phyloP scores from a whole-genome alignment of 2,797 vertebrate genomes.

The Hypotaenidia philippensis region DNA sequence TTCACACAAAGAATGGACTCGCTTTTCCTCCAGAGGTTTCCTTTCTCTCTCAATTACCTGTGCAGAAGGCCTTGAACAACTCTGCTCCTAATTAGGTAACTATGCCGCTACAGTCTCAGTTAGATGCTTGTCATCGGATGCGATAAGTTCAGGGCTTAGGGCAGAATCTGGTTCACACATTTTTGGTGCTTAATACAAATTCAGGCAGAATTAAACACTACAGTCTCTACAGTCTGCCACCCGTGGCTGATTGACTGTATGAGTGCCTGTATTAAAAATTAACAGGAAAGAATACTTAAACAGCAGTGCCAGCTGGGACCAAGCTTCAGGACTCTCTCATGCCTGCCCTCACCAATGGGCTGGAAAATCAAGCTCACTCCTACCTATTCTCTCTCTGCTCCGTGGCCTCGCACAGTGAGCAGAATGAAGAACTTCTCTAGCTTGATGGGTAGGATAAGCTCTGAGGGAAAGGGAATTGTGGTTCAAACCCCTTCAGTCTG shows the following conservation, averaged over 20 bases:
- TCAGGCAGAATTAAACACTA: slow-evolving; percentile 15
- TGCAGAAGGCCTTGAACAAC: slow-evolving; percentile 17
- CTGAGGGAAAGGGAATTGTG: slow-evolving; percentile 30
- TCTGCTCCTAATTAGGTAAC: slow-evolving; percentile 6
- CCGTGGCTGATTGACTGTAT: slow-evolving; percentile 16
- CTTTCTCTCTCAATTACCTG: background rate
- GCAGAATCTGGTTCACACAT: background rate
- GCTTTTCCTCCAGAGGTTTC: background rate
- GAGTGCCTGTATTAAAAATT: slow-evolving; percentile 51
- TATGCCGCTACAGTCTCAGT: background rate
- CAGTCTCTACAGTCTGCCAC: background rate
- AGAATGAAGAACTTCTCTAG: slow-evolving; percentile 63
- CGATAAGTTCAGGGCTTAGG: slow-evolving; percentile 12
- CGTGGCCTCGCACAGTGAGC: background rate
- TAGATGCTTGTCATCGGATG: background rate
- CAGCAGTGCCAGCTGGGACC: slow-evolving; percentile 54
- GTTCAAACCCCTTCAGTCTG: slow-evolving; percentile 71
- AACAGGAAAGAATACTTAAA: slow-evolving; percentile 58
- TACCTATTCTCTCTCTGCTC: slow-evolving; percentile 55
- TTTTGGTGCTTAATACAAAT: slow-evolving; percentile 22
- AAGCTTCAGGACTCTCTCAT: slow-evolving; percentile 42
- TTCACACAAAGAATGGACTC: background rate
- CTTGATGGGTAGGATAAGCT: slow-evolving; percentile 54
- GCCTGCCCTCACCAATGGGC: slow-evolving; percentile 50
- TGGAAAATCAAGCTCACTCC: slow-evolving; percentile 61